phyloP scores from a whole-genome alignment of 2,797 vertebrate genomes.

The Cetoscarus ocellatus region DNA sequence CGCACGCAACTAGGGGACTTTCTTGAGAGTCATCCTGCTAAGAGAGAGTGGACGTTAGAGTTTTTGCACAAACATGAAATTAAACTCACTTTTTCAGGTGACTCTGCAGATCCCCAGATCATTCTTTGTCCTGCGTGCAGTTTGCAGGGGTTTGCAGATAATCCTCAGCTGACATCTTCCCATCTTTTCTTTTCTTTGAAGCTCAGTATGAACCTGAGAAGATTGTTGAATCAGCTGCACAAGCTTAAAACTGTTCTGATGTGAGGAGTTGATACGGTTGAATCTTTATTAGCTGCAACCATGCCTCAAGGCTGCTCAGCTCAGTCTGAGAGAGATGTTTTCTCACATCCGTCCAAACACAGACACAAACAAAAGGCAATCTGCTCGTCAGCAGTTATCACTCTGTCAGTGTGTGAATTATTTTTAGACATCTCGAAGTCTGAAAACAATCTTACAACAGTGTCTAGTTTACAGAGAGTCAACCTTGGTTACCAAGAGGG shows the following conservation, averaged over 20 bases:
- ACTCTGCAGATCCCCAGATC: neutral
- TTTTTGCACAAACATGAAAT: neutral
- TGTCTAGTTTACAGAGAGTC: neutral
- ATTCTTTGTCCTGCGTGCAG: neutral
- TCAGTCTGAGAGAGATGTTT: neutral
- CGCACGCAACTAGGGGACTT: too few species aligned
- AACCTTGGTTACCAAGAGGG: too few species aligned
- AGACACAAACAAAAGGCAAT: neutral
- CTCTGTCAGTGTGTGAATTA: neutral
- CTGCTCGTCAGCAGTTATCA: neutral
- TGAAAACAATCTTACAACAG: neutral
- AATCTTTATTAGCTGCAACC: neutral
- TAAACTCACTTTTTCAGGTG: neutral
- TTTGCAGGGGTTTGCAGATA: neutral
- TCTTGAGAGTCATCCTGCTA: too few species aligned
- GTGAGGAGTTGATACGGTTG: neutral
- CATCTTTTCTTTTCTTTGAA: neutral
- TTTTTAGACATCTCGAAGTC: conserved; percentile 1
- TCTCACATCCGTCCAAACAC: neutral
- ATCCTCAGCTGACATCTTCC: neutral
- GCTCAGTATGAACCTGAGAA: neutral
- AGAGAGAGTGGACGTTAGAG: too few species aligned
- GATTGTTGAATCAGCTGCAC: neutral
- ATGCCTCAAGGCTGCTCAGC: neutral
- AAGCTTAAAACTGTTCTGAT: neutral